These are phyloP conservation scores for Ursus arctos DNA, from an alignment of 2,113 vertebrate species.

Conservation along the genomic window DNA sequence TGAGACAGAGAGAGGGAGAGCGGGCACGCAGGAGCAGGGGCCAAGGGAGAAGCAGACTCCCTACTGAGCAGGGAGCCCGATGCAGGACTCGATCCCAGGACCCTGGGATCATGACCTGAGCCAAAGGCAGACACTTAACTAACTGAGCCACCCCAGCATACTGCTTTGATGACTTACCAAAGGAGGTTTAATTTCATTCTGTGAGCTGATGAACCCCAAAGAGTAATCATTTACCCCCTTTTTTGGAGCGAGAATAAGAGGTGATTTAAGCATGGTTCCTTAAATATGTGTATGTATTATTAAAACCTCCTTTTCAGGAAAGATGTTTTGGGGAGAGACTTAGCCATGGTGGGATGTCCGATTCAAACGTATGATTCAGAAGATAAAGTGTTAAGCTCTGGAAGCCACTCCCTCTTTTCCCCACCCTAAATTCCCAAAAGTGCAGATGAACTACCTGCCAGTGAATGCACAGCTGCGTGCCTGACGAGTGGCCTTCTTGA, in stretches of 20 bases:
- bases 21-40: too few relatives aligned
- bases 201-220: background rate
- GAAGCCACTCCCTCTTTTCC: background rate
- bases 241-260: background rate
- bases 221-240: background rate
- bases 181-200: background rate
- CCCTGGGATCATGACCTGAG: too few relatives aligned
- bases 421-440: background rate
- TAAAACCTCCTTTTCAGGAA: background rate
- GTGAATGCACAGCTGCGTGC: too few relatives aligned
- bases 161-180: background rate
- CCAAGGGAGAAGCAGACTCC: too few relatives aligned
- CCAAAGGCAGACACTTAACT: background rate
- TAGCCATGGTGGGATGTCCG: rapidly evolving
- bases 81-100: too few relatives aligned
- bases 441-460: background rate
- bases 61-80: too few relatives aligned
- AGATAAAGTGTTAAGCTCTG: background rate
- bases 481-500: background rate
- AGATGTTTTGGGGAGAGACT: background rate
- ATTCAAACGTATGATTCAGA: background rate
- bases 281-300: background rate
- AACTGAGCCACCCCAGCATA: background rate
- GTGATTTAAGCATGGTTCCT: background rate
- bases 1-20: too few relatives aligned